A percentile compares a stretch with the other conserved stretches of the same genome.
Conservation (phyloP, 2,113 vertebrate genomes). For the Columba janthina region DNA sequence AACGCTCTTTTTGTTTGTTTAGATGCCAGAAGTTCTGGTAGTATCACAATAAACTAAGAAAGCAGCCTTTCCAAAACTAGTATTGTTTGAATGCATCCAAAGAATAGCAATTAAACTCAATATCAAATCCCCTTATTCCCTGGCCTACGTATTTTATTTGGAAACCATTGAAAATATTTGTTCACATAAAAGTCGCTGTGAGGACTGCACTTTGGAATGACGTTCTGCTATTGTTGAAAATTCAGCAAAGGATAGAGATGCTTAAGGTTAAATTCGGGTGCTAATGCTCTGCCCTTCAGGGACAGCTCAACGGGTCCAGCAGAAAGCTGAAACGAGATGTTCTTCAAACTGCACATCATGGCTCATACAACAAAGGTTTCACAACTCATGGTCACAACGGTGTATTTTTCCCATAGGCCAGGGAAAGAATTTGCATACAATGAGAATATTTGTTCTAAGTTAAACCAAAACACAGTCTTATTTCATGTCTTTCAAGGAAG, state of each 20-base stretch:
- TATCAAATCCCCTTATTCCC: not conserved
- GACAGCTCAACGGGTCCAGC: not conserved
- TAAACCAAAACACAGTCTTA: not conserved
- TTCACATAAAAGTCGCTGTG: not conserved
- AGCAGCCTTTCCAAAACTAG: not conserved
- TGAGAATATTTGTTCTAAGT: not conserved
- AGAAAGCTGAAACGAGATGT: not conserved
- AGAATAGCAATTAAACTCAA: not conserved
- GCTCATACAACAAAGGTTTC: not conserved
- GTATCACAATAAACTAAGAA: not conserved
- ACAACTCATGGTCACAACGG: not conserved
- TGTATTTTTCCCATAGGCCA: not conserved
- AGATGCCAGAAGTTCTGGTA: not conserved
- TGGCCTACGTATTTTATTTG: not conserved
- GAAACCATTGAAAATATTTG: not conserved
- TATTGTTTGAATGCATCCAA: not conserved
- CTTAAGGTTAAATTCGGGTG: not conserved
- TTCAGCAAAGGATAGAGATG: not conserved
- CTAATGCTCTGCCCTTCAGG: not conserved
- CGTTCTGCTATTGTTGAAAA: not conserved
- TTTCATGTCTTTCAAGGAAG: constrained; percentile 8
- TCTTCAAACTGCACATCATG: not conserved
- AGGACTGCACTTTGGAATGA: not conserved
- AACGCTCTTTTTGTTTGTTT: not conserved
- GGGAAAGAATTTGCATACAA: not conserved